These are phyloP conservation scores for Microplitis demolitor DNA, from an alignment of 1,140 invertebrate species.

Conservation along the genomic window DNA sequence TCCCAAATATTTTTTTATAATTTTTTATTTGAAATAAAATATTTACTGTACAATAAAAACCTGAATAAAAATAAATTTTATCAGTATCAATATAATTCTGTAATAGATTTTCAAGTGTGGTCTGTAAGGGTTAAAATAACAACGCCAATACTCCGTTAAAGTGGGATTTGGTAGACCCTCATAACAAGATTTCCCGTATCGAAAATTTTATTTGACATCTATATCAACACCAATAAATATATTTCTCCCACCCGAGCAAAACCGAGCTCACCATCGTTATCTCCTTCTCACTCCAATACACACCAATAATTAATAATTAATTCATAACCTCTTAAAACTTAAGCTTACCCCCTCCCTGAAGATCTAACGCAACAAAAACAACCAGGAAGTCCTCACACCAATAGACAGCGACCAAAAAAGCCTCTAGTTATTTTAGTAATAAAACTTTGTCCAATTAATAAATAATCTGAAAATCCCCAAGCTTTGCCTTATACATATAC, in stretches of 20 bases:
- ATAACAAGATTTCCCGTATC: conserved; percentile 34
- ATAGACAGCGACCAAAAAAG: too few relatives aligned
- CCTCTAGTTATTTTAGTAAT: neutral
- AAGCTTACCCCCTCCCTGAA: too few relatives aligned
- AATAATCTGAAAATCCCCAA: neutral
- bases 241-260: neutral
- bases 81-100: neutral
- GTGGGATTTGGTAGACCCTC: conserved; percentile 31
- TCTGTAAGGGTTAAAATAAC: neutral
- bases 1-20: too few relatives aligned
- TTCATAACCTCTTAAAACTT: too few relatives aligned
- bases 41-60: too few relatives aligned
- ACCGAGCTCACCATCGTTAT: too few relatives aligned
- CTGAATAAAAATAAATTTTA: too few relatives aligned
- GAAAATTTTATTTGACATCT: conserved; percentile 14
- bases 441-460: neutral
- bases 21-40: too few relatives aligned
- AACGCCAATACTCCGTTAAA: neutral
- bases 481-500: neutral
- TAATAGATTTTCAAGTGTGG: neutral
- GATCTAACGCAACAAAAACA: too few relatives aligned
- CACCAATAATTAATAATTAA: too few relatives aligned
- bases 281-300: too few relatives aligned
- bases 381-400: neutral
- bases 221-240: conserved; percentile 1